Evolutionary conservation across 2,888 invertebrate genomes (phyloP), one percentile per base, ranked within the genome.

Genomic region (Cephalotes varians): DNA sequence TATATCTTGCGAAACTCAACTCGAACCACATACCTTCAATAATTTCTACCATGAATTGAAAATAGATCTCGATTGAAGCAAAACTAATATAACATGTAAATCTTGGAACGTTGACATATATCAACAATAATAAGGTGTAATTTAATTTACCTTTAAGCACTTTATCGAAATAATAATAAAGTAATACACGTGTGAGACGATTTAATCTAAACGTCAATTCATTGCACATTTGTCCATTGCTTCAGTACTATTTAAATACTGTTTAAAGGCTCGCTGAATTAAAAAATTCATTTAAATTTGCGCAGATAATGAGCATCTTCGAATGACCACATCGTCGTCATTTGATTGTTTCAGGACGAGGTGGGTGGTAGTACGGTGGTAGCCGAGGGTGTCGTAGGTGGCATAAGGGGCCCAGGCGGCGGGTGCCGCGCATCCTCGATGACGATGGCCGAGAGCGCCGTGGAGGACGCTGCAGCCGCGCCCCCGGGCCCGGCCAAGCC

Each of bases 391-490:
- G 90, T 92, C 88, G 92, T 92, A 92, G 93, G 93, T 92, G 93
- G 93, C 91, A 93, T 93, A 92, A 92, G 93, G 93, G 94, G 94
- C 94, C 94, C 94, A 94, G 92, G 94, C 94, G 94, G 94, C 94
- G 94, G 94, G 94, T 94, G 94, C 94, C 94, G 94, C 93, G 92
- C 92, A 91, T 93, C 93, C 93, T 94, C 94, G 94, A 97, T 97
- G 97, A 97, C 97, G 95, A 97, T 97, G 97, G 97, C 97, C 95
- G 96, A 96, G 95, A 96, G 96, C 95, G 95, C 95, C 94, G 95
- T 95, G 95, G 96, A 96, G 95, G 95, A 95, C 94, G 95, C 95
- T 91, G 95, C 96, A 95, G 95, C 96, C 95, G 95, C 95, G 95
- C 95, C 95, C 95, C 95, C 95, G 95, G 93, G 93, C 91, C 93